These are phyloP conservation scores for Zaprionus inermis DNA, from an alignment of 1,140 invertebrate species.

Conservation along the genomic window DNA sequence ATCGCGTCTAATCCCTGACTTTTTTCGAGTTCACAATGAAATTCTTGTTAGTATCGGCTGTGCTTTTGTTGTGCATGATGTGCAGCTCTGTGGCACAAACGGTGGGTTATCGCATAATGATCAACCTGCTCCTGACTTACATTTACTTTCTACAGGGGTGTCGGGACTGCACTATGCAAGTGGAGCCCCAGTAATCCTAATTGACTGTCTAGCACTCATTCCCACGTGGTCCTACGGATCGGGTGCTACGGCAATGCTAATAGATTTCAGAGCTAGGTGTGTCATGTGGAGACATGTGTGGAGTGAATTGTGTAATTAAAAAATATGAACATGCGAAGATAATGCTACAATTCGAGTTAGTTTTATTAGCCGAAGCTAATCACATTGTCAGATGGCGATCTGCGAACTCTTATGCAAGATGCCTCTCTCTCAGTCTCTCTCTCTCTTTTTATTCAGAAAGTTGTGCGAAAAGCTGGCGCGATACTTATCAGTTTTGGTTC, in stretches of 20 bases:
- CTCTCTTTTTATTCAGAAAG: constrained; percentile 6
- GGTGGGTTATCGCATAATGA: not conserved
- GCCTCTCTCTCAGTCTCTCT: constrained; percentile 26
- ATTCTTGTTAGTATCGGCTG: not conserved
- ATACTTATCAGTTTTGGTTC: constrained; percentile 72
- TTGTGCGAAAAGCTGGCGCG: constrained; percentile 62
- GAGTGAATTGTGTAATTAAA: not conserved
- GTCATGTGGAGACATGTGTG: not conserved
- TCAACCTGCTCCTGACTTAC: too few species aligned
- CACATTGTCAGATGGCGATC: constrained; percentile 62
- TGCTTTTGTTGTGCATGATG: not conserved
- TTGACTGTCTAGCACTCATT: fast-evolving
- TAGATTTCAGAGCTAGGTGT: too few species aligned
- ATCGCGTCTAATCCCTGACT: not conserved
- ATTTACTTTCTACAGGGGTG: not conserved
- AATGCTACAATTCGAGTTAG: too few species aligned
- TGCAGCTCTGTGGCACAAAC: not conserved
- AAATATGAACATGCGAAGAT: too few species aligned
- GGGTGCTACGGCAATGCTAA: not conserved
- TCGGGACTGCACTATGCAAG: too few species aligned
- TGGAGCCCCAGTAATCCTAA: too few species aligned
- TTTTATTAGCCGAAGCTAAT: constrained; percentile 56
- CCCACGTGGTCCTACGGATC: not conserved
- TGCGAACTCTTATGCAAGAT: constrained; percentile 56
- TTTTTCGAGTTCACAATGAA: not conserved